Percentiles rank a stretch among this genome's conserved stretches.
phyloP scores from a whole-genome alignment of 2,888 invertebrate genomes.

The Morpho deidamia region DNA sequence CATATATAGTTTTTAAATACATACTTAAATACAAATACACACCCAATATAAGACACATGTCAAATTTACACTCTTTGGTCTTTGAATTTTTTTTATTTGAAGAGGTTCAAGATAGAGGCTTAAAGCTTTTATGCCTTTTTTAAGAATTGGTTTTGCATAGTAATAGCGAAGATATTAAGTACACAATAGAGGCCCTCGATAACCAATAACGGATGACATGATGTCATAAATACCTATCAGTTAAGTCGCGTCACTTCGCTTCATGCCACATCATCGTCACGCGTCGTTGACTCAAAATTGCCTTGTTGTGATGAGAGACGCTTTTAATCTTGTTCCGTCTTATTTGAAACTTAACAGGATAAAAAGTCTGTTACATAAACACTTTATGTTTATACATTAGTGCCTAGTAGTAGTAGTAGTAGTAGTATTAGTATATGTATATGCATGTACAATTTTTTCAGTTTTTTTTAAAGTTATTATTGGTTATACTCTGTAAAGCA shows the following conservation, averaged over 20 bases:
- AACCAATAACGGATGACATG: constrained; percentile 12
- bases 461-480: too few species aligned
- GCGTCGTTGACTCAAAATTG: constrained; percentile 13
- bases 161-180: constrained; percentile 4
- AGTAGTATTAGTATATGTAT: too few species aligned
- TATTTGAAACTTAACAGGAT: not conserved
- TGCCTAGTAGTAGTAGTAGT: too few species aligned
- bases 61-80: too few species aligned
- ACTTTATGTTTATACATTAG: not conserved
- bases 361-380: not conserved
- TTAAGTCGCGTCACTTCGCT: not conserved
- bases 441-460: not conserved
- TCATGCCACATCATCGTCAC: constrained; percentile 10
- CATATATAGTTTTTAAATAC: too few species aligned
- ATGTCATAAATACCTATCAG: constrained; percentile 14
- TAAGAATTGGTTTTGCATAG: constrained; percentile 1
- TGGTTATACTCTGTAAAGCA: too few species aligned
- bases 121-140: not conserved
- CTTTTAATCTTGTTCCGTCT: not conserved
- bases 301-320: constrained; percentile 5
- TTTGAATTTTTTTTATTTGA: too few species aligned
- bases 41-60: too few species aligned
- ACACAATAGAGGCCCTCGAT: constrained; percentile 7
- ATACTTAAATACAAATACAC: too few species aligned
- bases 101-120: too few species aligned